A percentile compares a stretch with the other conserved stretches of the same genome.
Conservation (phyloP, 2,888 invertebrate genomes). For the Drosophila anomalata region DNA sequence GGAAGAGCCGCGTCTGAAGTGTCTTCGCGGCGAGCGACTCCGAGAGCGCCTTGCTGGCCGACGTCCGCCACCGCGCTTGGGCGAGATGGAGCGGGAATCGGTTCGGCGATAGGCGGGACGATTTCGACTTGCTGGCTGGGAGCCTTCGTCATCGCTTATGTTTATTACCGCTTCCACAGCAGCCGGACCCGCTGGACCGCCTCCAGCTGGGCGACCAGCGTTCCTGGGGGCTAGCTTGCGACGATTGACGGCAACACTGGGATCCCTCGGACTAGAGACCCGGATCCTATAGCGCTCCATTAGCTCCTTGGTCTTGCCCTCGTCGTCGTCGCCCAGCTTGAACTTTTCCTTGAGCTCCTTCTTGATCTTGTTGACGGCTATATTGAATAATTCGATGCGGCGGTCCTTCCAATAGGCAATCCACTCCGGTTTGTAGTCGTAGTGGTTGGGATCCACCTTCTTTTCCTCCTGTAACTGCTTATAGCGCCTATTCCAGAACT, state of each 20-base stretch:
- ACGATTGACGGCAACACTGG: conserved; percentile 3
- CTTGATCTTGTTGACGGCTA: conserved; percentile 88
- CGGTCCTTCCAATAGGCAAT: conserved; percentile 92
- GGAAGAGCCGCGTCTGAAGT: conserved; percentile 33
- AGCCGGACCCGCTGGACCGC: background rate
- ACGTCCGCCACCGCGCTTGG: conserved; percentile 47
- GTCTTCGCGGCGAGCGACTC: conserved; percentile 49
- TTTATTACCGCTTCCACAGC: conserved; percentile 69
- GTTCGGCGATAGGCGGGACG: conserved; percentile 52
- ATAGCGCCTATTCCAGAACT: conserved; percentile 93
- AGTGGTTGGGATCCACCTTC: conserved; percentile 88
- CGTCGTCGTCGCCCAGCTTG: conserved; percentile 85
- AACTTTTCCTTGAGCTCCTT: conserved; percentile 88
- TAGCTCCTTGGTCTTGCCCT: conserved; percentile 80
- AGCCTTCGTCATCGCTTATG: conserved; percentile 80
- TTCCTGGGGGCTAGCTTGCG: conserved; percentile 51
- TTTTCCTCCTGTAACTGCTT: conserved; percentile 90
- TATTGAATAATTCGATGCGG: conserved; percentile 91
- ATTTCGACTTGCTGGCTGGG: conserved; percentile 14
- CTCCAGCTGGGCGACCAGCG: conserved; percentile 24
- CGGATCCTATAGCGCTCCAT: conserved; percentile 83
- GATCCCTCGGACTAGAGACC: conserved; percentile 49
- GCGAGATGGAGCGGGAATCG: conserved; percentile 51
- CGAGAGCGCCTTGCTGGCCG: conserved; percentile 44
- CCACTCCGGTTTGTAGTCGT: conserved; percentile 96